Evolutionary conservation across 2,797 vertebrate genomes (phyloP), one percentile per base, ranked within the genome.

Genomic region (Myoxocephalus aenaeus): DNA sequence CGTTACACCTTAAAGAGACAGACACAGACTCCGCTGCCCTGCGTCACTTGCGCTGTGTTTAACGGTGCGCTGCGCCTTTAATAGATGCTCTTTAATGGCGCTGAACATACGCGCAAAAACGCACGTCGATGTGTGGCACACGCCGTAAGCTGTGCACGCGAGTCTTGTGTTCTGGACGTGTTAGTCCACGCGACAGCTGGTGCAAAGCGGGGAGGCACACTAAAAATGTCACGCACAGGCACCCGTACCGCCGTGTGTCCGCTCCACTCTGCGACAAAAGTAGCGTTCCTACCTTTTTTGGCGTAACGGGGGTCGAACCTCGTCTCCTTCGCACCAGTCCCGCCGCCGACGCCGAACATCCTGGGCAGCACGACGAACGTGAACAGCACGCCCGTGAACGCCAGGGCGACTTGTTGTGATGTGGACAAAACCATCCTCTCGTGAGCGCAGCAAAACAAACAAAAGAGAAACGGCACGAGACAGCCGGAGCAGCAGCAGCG

Each of bases 321-420:
- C 7, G 79, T 40, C 12, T 90, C 93, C 72, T 81, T 92, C 0
- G 82, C 22, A 14, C 90, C 82, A 1, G 80, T 17, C 0, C 92
- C 92, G 3, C 76, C 81, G 3, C 93, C 93, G 22, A 91, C 93
- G 0, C 93, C 93, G 56, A 96, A 94, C 84, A 97, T 84, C 85
- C 94, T 92, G 48, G 97, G 97, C 75, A 96, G 89, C 36, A 96
- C 86, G n/a, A 96, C 87, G 25, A 97, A 95, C 4, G 93, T 86
- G 59, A 96, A 95, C 0, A 97, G 86, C 75, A 96, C 95, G 59
- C 94, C 81, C 44, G 94, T 96, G 79, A 95, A 95, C 0, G 94
- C 95, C 25, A 97, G 65, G 17, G 94, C 87, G 71, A 94, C 88
- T 84, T 96, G 96, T 67, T 97, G 96, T 5, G 90, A 87, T 10